These are phyloP conservation scores for Dolichallabes microphthalmus DNA, from an alignment of 2,113 vertebrate species.

Conservation along the genomic window DNA sequence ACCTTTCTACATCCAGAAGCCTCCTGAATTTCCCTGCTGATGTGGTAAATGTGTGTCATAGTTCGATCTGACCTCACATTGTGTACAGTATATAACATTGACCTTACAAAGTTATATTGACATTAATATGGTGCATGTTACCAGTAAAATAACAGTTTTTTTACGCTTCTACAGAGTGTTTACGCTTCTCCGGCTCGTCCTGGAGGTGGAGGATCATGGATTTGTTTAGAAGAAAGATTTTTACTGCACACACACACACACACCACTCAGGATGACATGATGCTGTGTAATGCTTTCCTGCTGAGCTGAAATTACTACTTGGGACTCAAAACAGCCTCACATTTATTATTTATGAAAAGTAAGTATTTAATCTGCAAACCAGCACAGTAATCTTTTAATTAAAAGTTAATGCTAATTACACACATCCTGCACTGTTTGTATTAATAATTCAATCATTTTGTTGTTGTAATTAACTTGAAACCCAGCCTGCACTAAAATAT, in stretches of 20 bases:
- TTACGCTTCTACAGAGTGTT: not conserved
- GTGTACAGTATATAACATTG: not conserved
- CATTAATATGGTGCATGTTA: not conserved
- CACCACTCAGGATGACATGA: not conserved
- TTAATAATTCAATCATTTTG: not conserved
- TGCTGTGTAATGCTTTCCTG: not conserved
- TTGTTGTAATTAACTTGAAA: not conserved
- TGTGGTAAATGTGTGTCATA: not conserved
- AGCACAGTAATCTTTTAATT: too few relatives aligned
- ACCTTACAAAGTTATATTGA: not conserved
- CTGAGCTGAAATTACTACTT: too few relatives aligned
- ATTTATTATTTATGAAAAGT: not conserved
- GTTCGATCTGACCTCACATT: not conserved
- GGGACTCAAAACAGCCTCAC: not conserved
- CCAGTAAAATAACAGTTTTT: not conserved
- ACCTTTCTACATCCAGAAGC: not conserved
- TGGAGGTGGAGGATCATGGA: not conserved
- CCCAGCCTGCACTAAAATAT: not conserved
- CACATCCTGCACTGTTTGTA: not conserved
- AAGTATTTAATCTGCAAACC: not conserved
- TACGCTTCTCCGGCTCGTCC: not conserved
- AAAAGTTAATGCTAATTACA: not conserved
- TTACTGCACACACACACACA: not conserved
- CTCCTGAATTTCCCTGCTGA: not conserved
- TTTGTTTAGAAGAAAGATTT: not conserved